Evolutionary conservation across 2,113 vertebrate genomes (phyloP), one percentile per base, ranked within the genome.

Genomic region (Oophaga pumilio): DNA sequence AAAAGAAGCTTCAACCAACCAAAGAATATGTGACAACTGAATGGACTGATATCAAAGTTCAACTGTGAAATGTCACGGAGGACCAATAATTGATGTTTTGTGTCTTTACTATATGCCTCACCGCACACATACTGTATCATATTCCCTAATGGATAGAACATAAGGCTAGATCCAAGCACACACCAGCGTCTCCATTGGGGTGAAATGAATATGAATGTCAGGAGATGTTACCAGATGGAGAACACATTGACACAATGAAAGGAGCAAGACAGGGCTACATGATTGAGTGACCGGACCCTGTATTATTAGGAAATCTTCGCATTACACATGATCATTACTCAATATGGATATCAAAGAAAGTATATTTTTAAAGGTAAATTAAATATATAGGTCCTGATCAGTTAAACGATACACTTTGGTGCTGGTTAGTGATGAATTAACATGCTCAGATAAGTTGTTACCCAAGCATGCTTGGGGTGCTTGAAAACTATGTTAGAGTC

Each of bases 61-160:
- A 83, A 68, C 81, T 53, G 62, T 83, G 81, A 83, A 83, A 69
- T 83, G 81, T 83, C 81, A 83, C 20, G 22, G 66, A 83, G 43
- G 68, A 64, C 43, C 80, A 82, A 82, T 66, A 50, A 66, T 60
- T 66, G 43, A 82, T 82, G 80, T 49, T 66, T 53, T 83, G 81
- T 52, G 62, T 68, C 81, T 69, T 83, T 82, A 8, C 43, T 83
- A 26, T 69, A 56, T 28, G 81, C 81, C 66, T 52, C 62, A 83
- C 43, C 69, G 81, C 81, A 69, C 81, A 83, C 81, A 60, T 85
- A 85, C 56, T 60, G 71, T 85, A 85, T 85, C 84, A 76, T 60
- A 85, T 85, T 59, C 53, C 84, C 84, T 85, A 74, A 85, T 85
- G 84, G 71, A 85, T 76, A 76, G 56, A 74, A 76, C 69, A 85